phyloP scores from a whole-genome alignment of 2,113 vertebrate species.

The Chaetodon trifascialis region DNA sequence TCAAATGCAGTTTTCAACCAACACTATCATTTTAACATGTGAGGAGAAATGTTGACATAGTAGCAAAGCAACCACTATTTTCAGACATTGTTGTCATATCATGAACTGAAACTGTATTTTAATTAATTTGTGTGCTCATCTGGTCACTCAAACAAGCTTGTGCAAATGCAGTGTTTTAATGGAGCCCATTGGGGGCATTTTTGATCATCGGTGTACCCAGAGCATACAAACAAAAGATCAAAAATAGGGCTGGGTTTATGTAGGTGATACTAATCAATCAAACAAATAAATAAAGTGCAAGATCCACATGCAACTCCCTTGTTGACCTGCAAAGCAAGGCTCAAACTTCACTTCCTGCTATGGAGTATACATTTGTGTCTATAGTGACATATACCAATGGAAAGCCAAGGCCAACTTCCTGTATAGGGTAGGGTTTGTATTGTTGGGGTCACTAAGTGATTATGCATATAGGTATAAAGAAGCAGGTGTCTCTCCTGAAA shows the following conservation, averaged over 20 bases:
- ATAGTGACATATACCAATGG: neutral
- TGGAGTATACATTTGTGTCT: neutral
- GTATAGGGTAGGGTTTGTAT: conserved; percentile 19
- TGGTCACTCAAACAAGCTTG: conserved; percentile 6
- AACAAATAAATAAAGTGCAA: neutral
- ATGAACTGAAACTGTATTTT: neutral
- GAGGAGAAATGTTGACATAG: neutral
- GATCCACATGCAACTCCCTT: neutral
- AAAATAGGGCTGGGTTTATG: neutral
- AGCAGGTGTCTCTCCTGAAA: conserved; percentile 57
- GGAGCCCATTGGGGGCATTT: conserved; percentile 10
- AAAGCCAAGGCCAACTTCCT: conserved; percentile 6
- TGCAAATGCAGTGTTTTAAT: neutral
- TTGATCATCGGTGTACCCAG: neutral
- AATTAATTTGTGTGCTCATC: conserved; percentile 1
- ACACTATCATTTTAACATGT: neutral
- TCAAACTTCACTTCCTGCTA: neutral
- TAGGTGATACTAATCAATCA: neutral
- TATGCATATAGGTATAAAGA: conserved; percentile 32
- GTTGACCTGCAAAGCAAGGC: neutral
- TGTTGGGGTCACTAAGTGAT: conserved; percentile 26
- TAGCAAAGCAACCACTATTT: neutral
- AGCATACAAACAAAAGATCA: conserved; percentile 14
- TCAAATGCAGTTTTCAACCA: neutral
- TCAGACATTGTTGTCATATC: neutral